Evolutionary conservation across 2,797 vertebrate genomes (phyloP).

Genomic region (Periparus ater): DNA sequence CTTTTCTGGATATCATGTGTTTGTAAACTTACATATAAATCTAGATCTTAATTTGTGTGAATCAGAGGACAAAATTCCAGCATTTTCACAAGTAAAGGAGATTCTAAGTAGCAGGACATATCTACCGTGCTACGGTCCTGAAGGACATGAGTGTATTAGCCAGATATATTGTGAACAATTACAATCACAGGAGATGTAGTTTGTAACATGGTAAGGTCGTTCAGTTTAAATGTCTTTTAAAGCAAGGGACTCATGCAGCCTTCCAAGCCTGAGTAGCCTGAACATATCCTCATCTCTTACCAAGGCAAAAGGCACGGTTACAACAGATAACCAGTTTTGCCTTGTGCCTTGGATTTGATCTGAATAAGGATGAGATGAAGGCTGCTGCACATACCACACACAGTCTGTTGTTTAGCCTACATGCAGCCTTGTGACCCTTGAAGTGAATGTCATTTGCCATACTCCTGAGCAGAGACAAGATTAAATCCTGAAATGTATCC

Average conservation of each 20-base stretch:
- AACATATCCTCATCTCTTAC: not conserved
- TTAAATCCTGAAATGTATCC: not conserved
- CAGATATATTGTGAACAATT: not conserved
- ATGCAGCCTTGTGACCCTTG: not conserved
- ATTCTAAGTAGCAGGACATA: not conserved
- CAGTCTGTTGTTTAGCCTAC: not conserved
- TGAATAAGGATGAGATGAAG: not conserved
- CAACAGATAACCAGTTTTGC: not conserved
- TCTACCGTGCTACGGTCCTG: not conserved
- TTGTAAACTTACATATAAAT: not conserved
- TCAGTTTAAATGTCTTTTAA: not conserved
- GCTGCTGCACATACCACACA: not conserved
- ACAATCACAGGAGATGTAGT: not conserved
- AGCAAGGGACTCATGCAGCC: not conserved
- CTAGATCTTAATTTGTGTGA: not conserved
- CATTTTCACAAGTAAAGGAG: not conserved
- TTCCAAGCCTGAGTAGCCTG: not conserved
- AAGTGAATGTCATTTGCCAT: not conserved
- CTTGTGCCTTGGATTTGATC: not conserved
- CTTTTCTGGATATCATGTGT: not conserved
- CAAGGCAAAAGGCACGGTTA: not conserved
- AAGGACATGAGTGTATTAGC: not conserved
- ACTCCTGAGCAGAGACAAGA: not conserved
- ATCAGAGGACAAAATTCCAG: not conserved
- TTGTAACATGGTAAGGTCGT: not conserved